Percentiles rank a stretch among this genome's conserved stretches.
Conservation (phyloP, 1,140 invertebrate genomes). For the Anoplophora glabripennis region DNA sequence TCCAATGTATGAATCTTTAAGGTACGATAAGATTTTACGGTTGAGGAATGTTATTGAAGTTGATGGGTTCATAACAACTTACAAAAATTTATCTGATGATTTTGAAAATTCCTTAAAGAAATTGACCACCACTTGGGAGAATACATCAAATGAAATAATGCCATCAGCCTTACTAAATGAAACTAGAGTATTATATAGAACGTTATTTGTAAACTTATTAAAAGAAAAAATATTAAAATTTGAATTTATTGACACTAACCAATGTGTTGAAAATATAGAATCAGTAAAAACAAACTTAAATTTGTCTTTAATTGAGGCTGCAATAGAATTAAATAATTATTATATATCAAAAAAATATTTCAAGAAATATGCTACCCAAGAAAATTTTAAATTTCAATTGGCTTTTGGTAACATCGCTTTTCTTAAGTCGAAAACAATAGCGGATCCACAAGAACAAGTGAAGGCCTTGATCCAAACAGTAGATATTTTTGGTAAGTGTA, state of each 20-base stretch:
- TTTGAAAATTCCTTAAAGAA: slow-evolving; percentile 4
- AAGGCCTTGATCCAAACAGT: neutral
- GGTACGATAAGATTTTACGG: slow-evolving; percentile 45
- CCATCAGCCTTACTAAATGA: slow-evolving; percentile 29
- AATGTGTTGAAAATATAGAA: no score
- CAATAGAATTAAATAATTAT: slow-evolving; percentile 49
- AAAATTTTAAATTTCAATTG: neutral
- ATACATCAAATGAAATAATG: slow-evolving; percentile 21
- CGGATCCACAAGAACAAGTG: neutral
- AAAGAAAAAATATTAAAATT: slow-evolving; percentile 20
- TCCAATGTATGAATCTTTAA: slow-evolving; percentile 40
- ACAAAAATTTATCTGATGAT: slow-evolving; percentile 13
- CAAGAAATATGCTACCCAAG: neutral
- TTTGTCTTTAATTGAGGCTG: slow-evolving; percentile 44
- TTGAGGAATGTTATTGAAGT: slow-evolving; percentile 50
- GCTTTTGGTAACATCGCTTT: neutral
- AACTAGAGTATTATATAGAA: slow-evolving; percentile 33
- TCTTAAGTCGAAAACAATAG: neutral
- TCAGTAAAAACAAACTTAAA: no score
- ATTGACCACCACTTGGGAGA: slow-evolving; percentile 19
- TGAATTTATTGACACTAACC: neutral
- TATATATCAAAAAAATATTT: slow-evolving; percentile 48
- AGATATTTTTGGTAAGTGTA: slow-evolving; percentile 2
- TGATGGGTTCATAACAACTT: slow-evolving; percentile 34
- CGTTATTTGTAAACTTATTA: slow-evolving; percentile 25